Evolutionary conservation across 1,140 invertebrate genomes (phyloP).

Genomic region (Polyergus mexicanus): DNA sequence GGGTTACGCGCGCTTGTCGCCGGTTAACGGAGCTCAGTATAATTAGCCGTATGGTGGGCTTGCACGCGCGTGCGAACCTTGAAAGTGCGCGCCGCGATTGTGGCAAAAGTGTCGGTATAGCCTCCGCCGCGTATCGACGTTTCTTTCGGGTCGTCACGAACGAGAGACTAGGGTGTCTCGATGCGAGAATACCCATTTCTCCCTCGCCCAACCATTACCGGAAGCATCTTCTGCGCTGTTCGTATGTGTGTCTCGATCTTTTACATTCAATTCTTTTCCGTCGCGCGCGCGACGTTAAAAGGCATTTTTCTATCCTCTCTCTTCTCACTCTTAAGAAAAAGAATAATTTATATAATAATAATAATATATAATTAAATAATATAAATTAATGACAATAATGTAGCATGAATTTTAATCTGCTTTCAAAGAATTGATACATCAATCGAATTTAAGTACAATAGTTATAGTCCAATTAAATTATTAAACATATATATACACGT

Average conservation of each 20-base stretch:
- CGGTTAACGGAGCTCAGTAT: constrained; percentile 69
- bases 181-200: background rate
- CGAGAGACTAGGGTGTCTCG: constrained; percentile 40
- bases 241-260: constrained; percentile 15
- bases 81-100: constrained; percentile 80
- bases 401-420: background rate
- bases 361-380: background rate
- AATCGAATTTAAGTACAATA: background rate
- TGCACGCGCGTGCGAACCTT: constrained; percentile 81
- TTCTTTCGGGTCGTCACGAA: constrained; percentile 67
- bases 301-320: background rate
- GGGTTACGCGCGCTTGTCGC: constrained; percentile 54
- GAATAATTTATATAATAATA: background rate
- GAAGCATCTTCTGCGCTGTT: constrained; percentile 48
- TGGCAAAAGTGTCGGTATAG: constrained; percentile 78
- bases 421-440: background rate
- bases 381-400: background rate
- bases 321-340: background rate
- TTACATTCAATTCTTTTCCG: background rate
- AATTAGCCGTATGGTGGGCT: constrained; percentile 83
- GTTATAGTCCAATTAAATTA: background rate
- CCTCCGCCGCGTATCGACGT: constrained; percentile 79
- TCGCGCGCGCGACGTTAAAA: background rate
- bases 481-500: background rate
- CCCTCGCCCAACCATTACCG: background rate